Evolutionary conservation across 2,113 vertebrate species (phyloP).

Genomic region (Sturnus vulgaris): DNA sequence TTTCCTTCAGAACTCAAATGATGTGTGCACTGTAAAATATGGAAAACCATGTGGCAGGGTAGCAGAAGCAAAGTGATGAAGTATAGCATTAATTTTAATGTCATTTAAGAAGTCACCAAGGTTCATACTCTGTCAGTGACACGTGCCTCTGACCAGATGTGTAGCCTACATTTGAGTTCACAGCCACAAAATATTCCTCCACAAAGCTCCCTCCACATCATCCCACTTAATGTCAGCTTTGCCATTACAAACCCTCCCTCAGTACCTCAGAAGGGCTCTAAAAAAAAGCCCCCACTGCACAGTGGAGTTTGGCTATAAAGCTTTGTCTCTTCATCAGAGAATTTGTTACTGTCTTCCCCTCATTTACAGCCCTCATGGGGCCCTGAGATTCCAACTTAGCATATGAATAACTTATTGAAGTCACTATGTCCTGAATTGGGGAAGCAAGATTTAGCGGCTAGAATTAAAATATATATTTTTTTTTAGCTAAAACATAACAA

Average conservation of each 20-base stretch:
- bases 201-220: not conserved
- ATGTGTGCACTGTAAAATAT: slow-evolving; percentile 61
- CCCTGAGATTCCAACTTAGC: accelerated
- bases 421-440: not conserved
- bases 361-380: not conserved
- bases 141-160: not conserved
- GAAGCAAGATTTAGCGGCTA: not conserved
- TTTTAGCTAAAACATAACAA: not conserved
- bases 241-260: not conserved
- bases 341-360: not conserved
- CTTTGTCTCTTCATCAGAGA: not conserved
- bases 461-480: not conserved
- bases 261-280: not conserved
- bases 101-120: slow-evolving; percentile 3
- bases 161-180: not conserved
- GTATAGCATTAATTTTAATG: slow-evolving; percentile 54
- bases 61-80: slow-evolving; percentile 55
- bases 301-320: not conserved
- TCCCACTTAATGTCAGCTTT: not conserved
- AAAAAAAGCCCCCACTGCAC: not conserved
- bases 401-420: not conserved
- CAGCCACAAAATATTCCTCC: not conserved
- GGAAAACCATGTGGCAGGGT: slow-evolving; percentile 40
- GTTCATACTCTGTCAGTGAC: not conserved
- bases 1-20: slow-evolving; percentile 62